Evolutionary conservation across 2,113 vertebrate species (phyloP), one percentile per base, ranked within the genome.

Genomic region (Heliornis fulica): DNA sequence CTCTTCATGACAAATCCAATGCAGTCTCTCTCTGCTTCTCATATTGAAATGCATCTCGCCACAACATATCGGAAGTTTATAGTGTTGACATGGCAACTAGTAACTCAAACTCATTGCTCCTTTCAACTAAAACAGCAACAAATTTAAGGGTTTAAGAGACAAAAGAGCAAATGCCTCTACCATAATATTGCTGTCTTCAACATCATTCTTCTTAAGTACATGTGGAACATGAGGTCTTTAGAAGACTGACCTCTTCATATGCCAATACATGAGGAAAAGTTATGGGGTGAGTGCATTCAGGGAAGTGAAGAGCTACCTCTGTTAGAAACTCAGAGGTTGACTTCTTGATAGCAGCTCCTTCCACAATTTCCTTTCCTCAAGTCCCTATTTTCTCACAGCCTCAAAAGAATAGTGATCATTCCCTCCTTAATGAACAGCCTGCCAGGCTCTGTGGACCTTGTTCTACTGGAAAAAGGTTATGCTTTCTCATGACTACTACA

Each of bases 1-100:
- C 25, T 28, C 22, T 87, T 74, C 28, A 21, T 51, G n/a, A 76
- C 43, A 96, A 91, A 94, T 86, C 29, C 3, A 95, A 74, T 68
- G 57, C 81, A 53, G 10, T 68, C 19, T 77, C 22, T 64, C 31
- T 75, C n/a, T 61, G 28, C 2, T 64, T 94, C 13, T 86, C 13
- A 48, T 66, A 82, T 64, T 92, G 54, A 96, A 90, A 82, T 69
- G 13, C 21, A 69, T 81, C 28, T 74, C 43, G 64, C 32, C 28
- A 19, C 25, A 72, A 11, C 59, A 38, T 57, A 59, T 10, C 80
- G 46, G 31, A 87, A 76, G 18, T 59, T 90, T 76, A 31, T 43
- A 77, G 63, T 48, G 38, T 76, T 84, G 64, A 84, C 41, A 70
- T 59, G 65, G 18, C 41, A 94, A 63, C 45, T 59, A 50, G 18